Conservation (phyloP, 2,888 invertebrate species). For the Cerastis rubricosa region DNA sequence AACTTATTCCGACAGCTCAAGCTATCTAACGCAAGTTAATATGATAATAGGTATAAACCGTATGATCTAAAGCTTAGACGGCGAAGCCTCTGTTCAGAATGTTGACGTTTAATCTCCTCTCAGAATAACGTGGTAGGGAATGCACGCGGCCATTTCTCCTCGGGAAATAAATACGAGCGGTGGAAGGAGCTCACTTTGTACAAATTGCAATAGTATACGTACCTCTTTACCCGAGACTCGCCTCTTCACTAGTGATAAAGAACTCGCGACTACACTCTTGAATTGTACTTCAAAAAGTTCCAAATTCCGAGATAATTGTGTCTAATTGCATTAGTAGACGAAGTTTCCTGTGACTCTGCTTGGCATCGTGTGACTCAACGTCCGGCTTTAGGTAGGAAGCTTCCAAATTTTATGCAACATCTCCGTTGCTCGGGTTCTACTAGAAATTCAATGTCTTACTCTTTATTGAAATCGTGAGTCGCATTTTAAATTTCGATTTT, state of each 20-base stretch:
- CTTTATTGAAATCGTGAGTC: conserved; percentile 56
- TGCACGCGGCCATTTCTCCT: conserved; percentile 71
- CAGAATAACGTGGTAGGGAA: conserved; percentile 70
- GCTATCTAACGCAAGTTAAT: conserved; percentile 54
- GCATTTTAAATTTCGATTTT: conserved; percentile 49
- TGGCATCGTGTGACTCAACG: conserved; percentile 43
- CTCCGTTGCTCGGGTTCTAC: conserved; percentile 39
- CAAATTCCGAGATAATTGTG: conserved; percentile 67
- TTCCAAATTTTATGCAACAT: conserved; percentile 44
- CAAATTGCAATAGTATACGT: conserved; percentile 74
- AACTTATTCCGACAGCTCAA: conserved; percentile 32
- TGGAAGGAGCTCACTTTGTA: conserved; percentile 75
- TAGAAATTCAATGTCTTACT: conserved; percentile 58
- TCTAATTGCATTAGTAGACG: conserved; percentile 69
- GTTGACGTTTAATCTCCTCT: conserved; percentile 75
- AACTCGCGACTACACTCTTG: conserved; percentile 62
- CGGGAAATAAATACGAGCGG: conserved; percentile 76
- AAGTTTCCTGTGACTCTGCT: conserved; percentile 60
- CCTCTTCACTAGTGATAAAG: conserved; percentile 72
- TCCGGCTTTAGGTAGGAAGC: conserved; percentile 32
- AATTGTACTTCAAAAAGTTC: conserved; percentile 67
- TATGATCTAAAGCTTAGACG: conserved; percentile 60
- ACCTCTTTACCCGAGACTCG: conserved; percentile 61
- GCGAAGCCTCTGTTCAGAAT: conserved; percentile 61
- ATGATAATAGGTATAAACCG: conserved; percentile 63